Base-by-base conservation (phyloP, 2,113 vertebrate genomes). In the Daubentonia madagascariensis region DNA sequence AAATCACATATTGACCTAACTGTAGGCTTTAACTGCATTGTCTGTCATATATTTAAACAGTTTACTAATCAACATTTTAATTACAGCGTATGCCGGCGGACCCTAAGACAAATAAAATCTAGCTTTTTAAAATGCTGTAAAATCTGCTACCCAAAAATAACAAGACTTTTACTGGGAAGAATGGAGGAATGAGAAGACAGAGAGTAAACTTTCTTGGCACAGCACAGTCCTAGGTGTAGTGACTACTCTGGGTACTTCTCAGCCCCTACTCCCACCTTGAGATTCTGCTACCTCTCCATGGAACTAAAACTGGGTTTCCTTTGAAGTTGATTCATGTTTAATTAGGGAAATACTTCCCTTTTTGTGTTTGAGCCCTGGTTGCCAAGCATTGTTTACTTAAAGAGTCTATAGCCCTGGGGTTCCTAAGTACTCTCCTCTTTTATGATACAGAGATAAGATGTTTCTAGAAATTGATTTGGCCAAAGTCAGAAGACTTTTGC, bases 1-100 rank as follows among this genome's bases (percentile, higher is more conserved):
- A 98, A 99, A 99, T 99, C 98, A 99, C 99, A 99, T 99, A 99
- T 98, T 99, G 99, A 99, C 99, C 99, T 98, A 98, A 99, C 99
- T 97, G 98, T 98, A 98, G 98, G 98, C 98, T 98, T 98, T 98
- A 98, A 98, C 98, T 97, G 98, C 98, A 98, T 99, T 99, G 98
- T 98, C 98, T 99, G 98, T 98, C 98, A 98, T 98, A 98, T 97
- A 98, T 98, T 98, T 98, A 98, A 98, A 98, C 98, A 98, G 98
- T 98, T 99, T 99, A 98, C 98, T 98, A 98, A 99, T 98, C 99
- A 99, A 98, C 97, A 81, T 99, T 98, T 99, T 99, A 99, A 98
- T 99, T 99, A 99, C 99, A 97, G 97, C 0, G 43, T 91, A 10
- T 96, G 96, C 90, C 94, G 96, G 98, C 98, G 98, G 96, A 98